Evolutionary conservation across 1,140 invertebrate genomes (phyloP).

Genomic region (Tetramorium alpestre): DNA sequence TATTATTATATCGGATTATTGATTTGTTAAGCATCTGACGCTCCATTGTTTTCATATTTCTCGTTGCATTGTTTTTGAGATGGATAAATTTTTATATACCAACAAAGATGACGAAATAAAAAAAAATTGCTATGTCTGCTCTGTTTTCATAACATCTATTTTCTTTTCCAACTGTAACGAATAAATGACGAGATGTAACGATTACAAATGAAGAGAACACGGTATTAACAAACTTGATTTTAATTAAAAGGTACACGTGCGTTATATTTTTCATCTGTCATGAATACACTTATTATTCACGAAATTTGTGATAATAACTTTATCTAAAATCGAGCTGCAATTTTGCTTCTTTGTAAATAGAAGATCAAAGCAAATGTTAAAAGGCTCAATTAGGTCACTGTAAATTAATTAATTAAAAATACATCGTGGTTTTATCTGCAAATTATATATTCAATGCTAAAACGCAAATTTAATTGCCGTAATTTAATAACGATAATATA

Average conservation of each 20-base stretch:
- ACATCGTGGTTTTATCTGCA: neutral
- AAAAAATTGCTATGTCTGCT: neutral
- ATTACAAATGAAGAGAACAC: neutral
- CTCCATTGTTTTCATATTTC: neutral
- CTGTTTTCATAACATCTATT: neutral
- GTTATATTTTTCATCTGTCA: neutral
- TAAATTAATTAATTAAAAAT: neutral
- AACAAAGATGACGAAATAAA: neutral
- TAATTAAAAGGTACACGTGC: neutral
- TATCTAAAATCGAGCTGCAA: neutral
- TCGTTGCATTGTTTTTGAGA: neutral
- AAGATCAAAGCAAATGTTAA: neutral
- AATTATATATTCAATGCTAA: neutral
- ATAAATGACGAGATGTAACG: neutral
- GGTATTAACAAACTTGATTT: neutral
- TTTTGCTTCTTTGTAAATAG: neutral
- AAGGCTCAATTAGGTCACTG: neutral
- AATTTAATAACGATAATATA: neutral
- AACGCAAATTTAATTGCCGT: neutral
- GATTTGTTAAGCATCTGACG: neutral
- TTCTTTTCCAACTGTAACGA: neutral
- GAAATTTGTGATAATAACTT: slow-evolving; percentile 1
- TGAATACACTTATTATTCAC: neutral
- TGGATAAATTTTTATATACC: neutral
- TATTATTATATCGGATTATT: neutral